Percentiles rank a stretch among this genome's conserved stretches.
These are phyloP conservation scores for Sebastiscus tertius DNA, from an alignment of 2,797 vertebrate species.

Conservation along the genomic window DNA sequence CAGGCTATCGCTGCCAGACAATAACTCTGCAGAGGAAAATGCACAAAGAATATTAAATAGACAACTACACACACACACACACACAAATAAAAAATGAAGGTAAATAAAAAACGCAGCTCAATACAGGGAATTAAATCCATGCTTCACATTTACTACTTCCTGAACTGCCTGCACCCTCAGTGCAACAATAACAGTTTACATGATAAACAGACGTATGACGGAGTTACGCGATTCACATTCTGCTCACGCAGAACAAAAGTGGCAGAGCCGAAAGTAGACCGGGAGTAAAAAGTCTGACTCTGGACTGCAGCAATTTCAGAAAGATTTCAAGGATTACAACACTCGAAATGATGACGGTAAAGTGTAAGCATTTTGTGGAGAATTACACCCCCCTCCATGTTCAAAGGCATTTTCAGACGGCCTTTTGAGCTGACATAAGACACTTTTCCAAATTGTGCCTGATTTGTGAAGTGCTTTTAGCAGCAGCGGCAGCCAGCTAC, in stretches of 20 bases:
- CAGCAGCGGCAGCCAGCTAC: conserved; percentile 1
- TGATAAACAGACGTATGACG: conserved; percentile 15
- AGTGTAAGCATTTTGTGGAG: conserved; percentile 23
- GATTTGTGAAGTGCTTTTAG: conserved; percentile 33
- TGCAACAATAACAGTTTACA: conserved; percentile 18
- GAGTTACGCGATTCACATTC: conserved; percentile 2
- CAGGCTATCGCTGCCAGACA: conserved; percentile 11
- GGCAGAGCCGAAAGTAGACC: neutral
- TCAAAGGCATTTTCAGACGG: conserved; percentile 23
- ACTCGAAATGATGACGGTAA: conserved; percentile 17
- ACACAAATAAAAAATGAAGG: neutral
- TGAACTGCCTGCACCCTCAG: neutral
- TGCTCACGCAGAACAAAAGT: conserved; percentile 3
- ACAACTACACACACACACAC: neutral
- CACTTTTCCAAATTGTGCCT: conserved; percentile 31
- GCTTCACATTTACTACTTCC: conserved; percentile 20
- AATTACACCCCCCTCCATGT: conserved; percentile 12
- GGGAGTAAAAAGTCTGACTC: neutral
- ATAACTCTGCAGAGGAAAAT: conserved; percentile 5
- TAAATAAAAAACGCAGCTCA: neutral
- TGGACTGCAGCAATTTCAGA: conserved; percentile 19
- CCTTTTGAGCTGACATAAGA: conserved; percentile 31
- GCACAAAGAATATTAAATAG: conserved; percentile 48
- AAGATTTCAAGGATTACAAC: conserved; percentile 40
- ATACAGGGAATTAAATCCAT: conserved; percentile 4